Conservation (phyloP, 2,113 vertebrate species). For the Phalacrocorax carbo region DNA sequence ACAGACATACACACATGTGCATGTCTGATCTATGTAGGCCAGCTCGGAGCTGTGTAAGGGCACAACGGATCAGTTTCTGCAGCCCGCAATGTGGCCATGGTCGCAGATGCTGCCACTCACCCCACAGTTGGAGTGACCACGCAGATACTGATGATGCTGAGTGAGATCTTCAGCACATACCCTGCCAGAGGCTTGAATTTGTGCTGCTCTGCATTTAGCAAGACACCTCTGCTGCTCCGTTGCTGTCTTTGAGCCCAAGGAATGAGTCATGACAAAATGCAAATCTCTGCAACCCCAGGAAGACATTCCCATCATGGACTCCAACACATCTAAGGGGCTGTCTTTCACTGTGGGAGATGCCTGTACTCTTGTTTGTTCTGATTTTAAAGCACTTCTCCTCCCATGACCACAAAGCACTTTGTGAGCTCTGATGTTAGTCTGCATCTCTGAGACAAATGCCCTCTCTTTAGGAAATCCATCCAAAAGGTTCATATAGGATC, state of each 20-base stretch:
- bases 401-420: neutral
- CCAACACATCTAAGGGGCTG: neutral
- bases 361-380: neutral
- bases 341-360: neutral
- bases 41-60: rapidly evolving
- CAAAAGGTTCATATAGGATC: neutral
- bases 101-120: neutral
- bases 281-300: neutral
- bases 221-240: neutral
- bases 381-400: neutral
- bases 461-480: neutral
- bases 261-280: neutral
- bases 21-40: neutral
- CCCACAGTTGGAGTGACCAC: neutral
- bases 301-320: neutral
- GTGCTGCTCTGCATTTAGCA: neutral
- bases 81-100: neutral
- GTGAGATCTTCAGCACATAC: neutral
- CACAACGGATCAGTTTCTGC: rapidly evolving
- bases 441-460: neutral
- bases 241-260: neutral
- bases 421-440: neutral
- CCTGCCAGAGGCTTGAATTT: neutral
- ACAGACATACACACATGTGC: neutral
- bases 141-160: neutral